A percentile compares a stretch with the other conserved stretches of the same genome.
Evolutionary conservation across 2,113 vertebrate species (phyloP).

Genomic region (Scopus umbretta): DNA sequence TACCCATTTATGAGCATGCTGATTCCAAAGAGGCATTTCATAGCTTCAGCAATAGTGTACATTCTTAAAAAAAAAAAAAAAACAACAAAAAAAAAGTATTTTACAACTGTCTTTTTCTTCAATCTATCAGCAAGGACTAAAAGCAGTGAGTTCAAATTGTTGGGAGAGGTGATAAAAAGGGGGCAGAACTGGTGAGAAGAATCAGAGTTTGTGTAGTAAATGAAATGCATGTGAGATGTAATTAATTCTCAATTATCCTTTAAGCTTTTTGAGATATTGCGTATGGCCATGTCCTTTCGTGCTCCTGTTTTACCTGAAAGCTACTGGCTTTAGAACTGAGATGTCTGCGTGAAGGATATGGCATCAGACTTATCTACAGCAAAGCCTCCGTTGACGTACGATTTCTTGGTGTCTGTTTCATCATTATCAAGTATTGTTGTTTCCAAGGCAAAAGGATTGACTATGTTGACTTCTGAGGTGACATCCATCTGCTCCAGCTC

Average conservation of each 20-base stretch:
- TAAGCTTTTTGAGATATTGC: slow-evolving; percentile 40
- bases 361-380: slow-evolving; percentile 92
- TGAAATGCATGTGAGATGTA: slow-evolving; percentile 26
- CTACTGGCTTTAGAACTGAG: slow-evolving; percentile 83
- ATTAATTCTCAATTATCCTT: slow-evolving; percentile 1
- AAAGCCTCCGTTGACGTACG: slow-evolving; percentile 94
- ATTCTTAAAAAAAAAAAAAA: not conserved
- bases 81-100: not conserved
- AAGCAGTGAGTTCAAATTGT: slow-evolving; percentile 18
- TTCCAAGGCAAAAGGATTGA: slow-evolving; percentile 93
- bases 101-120: slow-evolving; percentile 33
- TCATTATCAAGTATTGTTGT: slow-evolving; percentile 79
- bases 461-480: slow-evolving; percentile 85
- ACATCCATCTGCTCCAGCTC: slow-evolving; percentile 90
- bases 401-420: slow-evolving; percentile 84
- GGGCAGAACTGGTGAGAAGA: not conserved
- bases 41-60: not conserved
- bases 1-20: slow-evolving; percentile 21
- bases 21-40: slow-evolving; percentile 15
- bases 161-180: not conserved
- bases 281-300: not conserved
- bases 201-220: slow-evolving; percentile 43
- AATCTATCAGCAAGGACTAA: slow-evolving; percentile 1
- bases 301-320: not conserved
- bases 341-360: slow-evolving; percentile 95